These are phyloP conservation scores for Sphyrna mokarran DNA, from an alignment of 2,113 vertebrate species.

Conservation along the genomic window DNA sequence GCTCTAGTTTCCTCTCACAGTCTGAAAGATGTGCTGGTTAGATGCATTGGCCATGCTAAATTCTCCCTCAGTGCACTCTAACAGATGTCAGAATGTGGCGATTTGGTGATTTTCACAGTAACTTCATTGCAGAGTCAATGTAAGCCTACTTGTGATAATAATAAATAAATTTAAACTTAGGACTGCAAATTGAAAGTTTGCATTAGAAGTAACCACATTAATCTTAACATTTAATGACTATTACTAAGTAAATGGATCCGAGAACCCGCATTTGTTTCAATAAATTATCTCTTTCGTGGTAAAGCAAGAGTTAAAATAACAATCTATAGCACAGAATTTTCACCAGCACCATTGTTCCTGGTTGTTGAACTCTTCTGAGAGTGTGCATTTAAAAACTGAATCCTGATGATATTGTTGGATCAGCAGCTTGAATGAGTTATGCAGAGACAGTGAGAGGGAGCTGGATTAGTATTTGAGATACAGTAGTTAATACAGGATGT, in stretches of 20 bases:
- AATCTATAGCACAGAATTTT: not conserved
- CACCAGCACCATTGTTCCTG: not conserved
- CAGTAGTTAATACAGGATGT: constrained; percentile 21
- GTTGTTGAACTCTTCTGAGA: not conserved
- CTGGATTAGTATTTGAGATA: constrained; percentile 18
- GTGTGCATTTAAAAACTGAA: not conserved
- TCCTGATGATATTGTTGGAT: constrained; percentile 19
- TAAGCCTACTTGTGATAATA: no score
- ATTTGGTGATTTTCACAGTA: no score
- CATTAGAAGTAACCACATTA: not conserved
- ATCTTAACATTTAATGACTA: not conserved
- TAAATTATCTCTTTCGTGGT: no score
- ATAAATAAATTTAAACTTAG: no score
- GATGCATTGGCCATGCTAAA: no score
- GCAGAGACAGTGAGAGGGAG: not conserved
- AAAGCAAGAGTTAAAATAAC: not conserved
- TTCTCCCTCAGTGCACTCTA: no score
- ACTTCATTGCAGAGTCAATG: no score
- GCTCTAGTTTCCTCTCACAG: no score
- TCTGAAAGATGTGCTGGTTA: no score
- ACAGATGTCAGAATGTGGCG: no score
- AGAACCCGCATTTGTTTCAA: not conserved
- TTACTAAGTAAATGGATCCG: not conserved
- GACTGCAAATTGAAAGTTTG: not conserved
- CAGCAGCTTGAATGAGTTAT: not conserved